Percentiles rank a stretch among this genome's conserved stretches.
Conservation (phyloP, 2,888 invertebrate genomes). For the Oxytorus armatus region DNA sequence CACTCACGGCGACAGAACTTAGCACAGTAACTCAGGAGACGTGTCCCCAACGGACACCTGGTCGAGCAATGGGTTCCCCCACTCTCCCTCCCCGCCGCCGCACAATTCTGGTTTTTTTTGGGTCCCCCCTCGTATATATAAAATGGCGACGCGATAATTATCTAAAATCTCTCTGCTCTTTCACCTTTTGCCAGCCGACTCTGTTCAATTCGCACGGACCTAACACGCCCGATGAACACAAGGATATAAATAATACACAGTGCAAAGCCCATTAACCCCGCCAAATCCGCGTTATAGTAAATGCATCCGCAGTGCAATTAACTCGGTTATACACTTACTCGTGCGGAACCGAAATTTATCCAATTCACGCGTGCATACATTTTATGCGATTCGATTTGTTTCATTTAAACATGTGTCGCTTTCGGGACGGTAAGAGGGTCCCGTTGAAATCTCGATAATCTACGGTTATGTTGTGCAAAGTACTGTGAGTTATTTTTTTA, state of each 20-base stretch:
- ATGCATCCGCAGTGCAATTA: slow-evolving; percentile 67
- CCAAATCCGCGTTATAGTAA: slow-evolving; percentile 60
- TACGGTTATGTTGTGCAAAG: background rate
- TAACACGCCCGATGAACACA: slow-evolving; percentile 8
- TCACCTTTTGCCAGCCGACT: background rate
- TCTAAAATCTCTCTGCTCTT: background rate
- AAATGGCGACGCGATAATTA: slow-evolving; percentile 8
- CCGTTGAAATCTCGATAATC: slow-evolving; percentile 27
- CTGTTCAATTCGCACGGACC: slow-evolving; percentile 22
- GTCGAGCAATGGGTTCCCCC: too few relatives aligned
- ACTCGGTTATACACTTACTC: slow-evolving; percentile 54
- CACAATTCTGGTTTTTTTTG: too few relatives aligned
- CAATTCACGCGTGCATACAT: slow-evolving; percentile 38
- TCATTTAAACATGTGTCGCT: slow-evolving; percentile 28
- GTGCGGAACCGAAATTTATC: slow-evolving; percentile 47
- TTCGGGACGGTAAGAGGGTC: slow-evolving; percentile 18
- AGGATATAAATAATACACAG: slow-evolving; percentile 49
- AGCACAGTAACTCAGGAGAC: too few relatives aligned
- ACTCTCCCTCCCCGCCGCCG: too few relatives aligned
- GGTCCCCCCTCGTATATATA: too few relatives aligned
- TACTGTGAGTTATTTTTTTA: background rate
- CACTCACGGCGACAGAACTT: too few relatives aligned
- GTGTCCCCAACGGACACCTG: too few relatives aligned
- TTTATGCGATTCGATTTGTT: slow-evolving; percentile 29
- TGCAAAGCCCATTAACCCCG: slow-evolving; percentile 39